phyloP scores from a whole-genome alignment of 2,888 invertebrate genomes.

The Cyrtodaria siliqua region DNA sequence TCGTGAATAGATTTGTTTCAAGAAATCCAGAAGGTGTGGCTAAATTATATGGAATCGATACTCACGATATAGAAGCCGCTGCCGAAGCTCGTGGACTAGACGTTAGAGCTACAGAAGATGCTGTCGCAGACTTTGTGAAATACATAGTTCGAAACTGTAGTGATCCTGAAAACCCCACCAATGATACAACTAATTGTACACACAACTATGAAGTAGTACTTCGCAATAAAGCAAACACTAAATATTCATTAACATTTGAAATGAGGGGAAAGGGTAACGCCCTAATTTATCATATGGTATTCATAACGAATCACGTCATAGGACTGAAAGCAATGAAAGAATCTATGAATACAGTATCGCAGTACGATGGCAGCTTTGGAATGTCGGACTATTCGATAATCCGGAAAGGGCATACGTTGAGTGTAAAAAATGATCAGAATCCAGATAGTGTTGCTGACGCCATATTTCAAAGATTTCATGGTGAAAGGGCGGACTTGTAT shows the following conservation, averaged over 20 bases:
- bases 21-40: constrained; percentile 1
- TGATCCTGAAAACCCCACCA: background rate
- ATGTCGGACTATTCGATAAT: constrained; percentile 23
- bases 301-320: constrained; percentile 12
- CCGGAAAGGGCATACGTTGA: background rate
- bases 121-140: background rate
- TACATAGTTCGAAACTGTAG: background rate
- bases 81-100: background rate
- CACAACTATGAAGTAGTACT: background rate
- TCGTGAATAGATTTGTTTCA: constrained; percentile 20
- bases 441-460: no score
- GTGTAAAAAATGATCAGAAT: constrained; percentile 14
- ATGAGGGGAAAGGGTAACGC: constrained; percentile 5
- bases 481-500: no score
- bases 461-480: no score
- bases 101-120: background rate
- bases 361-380: constrained; percentile 1
- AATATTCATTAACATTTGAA: constrained; percentile 10
- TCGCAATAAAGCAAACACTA: background rate
- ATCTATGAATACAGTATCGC: constrained; percentile 17
- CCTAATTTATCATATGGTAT: constrained; percentile 18
- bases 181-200: constrained; percentile 4
- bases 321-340: constrained; percentile 27
- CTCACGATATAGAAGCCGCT: background rate
- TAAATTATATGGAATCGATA: constrained; percentile 12